Conservation (phyloP, 2,113 vertebrate genomes). For the Cepphus grylle region DNA sequence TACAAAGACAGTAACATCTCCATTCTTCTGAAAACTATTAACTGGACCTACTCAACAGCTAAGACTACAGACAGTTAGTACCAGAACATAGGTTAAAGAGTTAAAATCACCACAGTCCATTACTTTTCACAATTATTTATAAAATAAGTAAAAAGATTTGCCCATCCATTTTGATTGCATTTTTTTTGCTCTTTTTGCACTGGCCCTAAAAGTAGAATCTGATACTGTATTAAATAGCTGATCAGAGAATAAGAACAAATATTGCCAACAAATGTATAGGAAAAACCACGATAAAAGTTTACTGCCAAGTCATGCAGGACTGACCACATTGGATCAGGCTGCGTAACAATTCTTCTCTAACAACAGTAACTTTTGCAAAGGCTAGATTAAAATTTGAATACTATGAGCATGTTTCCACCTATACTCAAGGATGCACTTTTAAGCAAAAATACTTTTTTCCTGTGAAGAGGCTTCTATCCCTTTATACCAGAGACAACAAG, state of each 20-base stretch:
- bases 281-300: not conserved
- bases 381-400: not conserved
- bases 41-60: not conserved
- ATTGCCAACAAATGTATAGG: not conserved
- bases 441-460: not conserved
- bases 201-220: not conserved
- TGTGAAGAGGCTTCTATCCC: not conserved
- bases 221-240: not conserved
- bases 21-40: constrained; percentile 14
- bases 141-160: not conserved
- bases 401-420: not conserved
- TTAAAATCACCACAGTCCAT: not conserved
- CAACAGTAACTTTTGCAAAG: not conserved
- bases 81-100: not conserved
- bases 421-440: not conserved
- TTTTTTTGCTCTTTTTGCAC: not conserved
- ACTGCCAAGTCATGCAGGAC: not conserved
- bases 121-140: not conserved
- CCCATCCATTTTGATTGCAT: not conserved
- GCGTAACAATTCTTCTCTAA: not conserved
- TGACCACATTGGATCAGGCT: rapidly evolving
- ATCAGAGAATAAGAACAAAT: not conserved
- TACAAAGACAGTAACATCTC: constrained; percentile 34
- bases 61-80: not conserved
- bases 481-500: not conserved